Evolutionary conservation across 2,888 invertebrate species (phyloP).

Genomic region (Muschampia plurimacula): DNA sequence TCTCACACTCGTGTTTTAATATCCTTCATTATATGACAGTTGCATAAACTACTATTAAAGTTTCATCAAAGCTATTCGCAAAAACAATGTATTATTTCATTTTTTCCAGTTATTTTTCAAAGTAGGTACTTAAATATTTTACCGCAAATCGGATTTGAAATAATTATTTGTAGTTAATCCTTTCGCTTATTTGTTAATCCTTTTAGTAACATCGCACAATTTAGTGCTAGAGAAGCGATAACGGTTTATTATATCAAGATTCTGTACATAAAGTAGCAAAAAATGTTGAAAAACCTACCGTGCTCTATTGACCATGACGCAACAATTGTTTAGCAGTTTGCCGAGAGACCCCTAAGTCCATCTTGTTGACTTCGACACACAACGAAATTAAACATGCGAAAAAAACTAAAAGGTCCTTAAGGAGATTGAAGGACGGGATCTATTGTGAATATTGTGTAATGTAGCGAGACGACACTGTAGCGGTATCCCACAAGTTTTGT

Average conservation of each 20-base stretch:
- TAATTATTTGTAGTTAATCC: conserved; percentile 52
- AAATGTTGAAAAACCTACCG: conserved; percentile 69
- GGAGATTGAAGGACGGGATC: conserved; percentile 74
- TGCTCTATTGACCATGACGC: conserved; percentile 83
- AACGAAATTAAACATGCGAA: conserved; percentile 71
- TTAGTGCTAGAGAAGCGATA: conserved; percentile 63
- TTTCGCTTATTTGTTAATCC: conserved; percentile 56
- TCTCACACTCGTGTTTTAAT: no score
- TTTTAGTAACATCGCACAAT: conserved; percentile 61
- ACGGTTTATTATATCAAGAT: conserved; percentile 55
- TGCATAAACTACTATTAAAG: no score
- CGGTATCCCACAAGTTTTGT: conserved; percentile 58
- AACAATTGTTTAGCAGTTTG: conserved; percentile 84
- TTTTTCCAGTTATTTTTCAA: no score
- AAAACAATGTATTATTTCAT: no score
- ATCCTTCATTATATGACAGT: no score
- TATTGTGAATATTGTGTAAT: conserved; percentile 84
- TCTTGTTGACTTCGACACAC: conserved; percentile 80
- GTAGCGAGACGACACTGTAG: conserved; percentile 76
- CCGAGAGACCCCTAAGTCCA: conserved; percentile 75
- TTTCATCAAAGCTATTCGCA: no score
- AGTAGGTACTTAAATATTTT: conserved; percentile 41
- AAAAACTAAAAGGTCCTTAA: conserved; percentile 74
- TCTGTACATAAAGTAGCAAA: conserved; percentile 51
- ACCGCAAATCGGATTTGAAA: conserved; percentile 33